Conservation (phyloP, 2,888 invertebrate species). For the Drosophila greeni region DNA sequence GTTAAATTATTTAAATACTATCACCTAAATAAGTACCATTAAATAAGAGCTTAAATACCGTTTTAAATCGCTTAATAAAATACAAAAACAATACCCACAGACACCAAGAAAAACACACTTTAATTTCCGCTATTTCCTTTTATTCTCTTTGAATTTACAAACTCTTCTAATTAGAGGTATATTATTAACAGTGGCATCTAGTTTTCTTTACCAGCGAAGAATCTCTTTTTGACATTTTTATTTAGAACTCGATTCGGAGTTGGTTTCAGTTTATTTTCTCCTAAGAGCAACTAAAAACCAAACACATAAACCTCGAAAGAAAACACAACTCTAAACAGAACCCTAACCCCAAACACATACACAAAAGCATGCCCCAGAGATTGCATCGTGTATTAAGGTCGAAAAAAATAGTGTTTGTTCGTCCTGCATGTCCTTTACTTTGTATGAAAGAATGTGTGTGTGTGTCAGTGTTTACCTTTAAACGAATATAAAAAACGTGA, state of each 20-base stretch:
- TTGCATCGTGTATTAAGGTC: slow-evolving; percentile 24
- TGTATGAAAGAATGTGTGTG: slow-evolving; percentile 3
- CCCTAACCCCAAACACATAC: slow-evolving; percentile 24
- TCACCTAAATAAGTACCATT: slow-evolving; percentile 54
- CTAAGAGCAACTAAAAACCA: slow-evolving; percentile 65
- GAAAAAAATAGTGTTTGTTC: slow-evolving; percentile 12
- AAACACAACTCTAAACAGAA: slow-evolving; percentile 45
- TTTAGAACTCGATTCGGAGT: slow-evolving; percentile 39
- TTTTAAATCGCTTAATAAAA: slow-evolving; percentile 61
- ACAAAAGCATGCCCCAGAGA: slow-evolving; percentile 31
- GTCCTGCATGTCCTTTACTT: slow-evolving; percentile 32
- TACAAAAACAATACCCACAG: slow-evolving; percentile 34
- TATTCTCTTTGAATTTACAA: slow-evolving; percentile 39
- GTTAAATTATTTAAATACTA: slow-evolving; percentile 67
- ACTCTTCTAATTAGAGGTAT: slow-evolving; percentile 31
- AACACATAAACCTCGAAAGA: slow-evolving; percentile 60
- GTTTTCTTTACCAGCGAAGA: slow-evolving; percentile 32
- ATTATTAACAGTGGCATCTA: slow-evolving; percentile 22
- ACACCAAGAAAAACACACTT: slow-evolving; percentile 42
- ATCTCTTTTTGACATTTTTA: slow-evolving; percentile 30
- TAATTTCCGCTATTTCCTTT: slow-evolving; percentile 41
- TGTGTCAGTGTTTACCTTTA: slow-evolving; percentile 12
- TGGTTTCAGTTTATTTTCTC: slow-evolving; percentile 45
- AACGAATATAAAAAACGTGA: not conserved
- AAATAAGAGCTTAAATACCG: slow-evolving; percentile 47